A percentile compares a stretch with the other conserved stretches of the same genome.
Evolutionary conservation across 2,113 vertebrate species (phyloP).

Genomic region (Cyprinus carpio): DNA sequence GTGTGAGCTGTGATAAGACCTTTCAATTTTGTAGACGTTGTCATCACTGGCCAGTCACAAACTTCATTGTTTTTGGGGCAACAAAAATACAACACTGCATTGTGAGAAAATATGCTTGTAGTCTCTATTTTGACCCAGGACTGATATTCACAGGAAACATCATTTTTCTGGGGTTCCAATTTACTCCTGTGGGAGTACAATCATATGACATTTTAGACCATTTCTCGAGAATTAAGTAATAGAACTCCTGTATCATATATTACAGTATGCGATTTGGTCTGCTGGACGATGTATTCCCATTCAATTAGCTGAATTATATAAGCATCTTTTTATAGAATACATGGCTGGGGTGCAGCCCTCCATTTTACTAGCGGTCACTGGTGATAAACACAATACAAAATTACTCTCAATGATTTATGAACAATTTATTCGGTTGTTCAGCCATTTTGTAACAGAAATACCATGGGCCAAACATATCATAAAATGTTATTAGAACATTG

Average conservation of each 20-base stretch:
- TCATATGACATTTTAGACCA: background rate
- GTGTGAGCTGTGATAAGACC: no score
- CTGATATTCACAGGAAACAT: background rate
- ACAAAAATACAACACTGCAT: no score
- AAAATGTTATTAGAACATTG: constrained; percentile 41
- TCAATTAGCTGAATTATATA: constrained; percentile 3
- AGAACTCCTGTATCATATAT: background rate
- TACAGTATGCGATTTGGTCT: background rate
- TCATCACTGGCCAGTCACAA: no score
- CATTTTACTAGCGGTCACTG: background rate
- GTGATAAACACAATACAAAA: background rate
- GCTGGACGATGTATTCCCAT: background rate
- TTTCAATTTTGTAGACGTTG: no score
- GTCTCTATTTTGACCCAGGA: background rate
- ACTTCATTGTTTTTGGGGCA: no score
- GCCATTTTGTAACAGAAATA: constrained; percentile 30
- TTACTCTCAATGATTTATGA: constrained; percentile 26
- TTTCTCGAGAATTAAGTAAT: background rate
- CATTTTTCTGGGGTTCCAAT: background rate
- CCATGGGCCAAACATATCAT: constrained; percentile 43
- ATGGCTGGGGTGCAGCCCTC: background rate
- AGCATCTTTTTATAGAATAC: constrained; percentile 5
- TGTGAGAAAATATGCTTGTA: no score
- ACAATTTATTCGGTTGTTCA: constrained; percentile 4
- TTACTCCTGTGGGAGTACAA: background rate